Percentiles rank a stretch among this genome's conserved stretches.
Evolutionary conservation across 2,113 vertebrate species (phyloP).

Genomic region (Mastomys natalensis): DNA sequence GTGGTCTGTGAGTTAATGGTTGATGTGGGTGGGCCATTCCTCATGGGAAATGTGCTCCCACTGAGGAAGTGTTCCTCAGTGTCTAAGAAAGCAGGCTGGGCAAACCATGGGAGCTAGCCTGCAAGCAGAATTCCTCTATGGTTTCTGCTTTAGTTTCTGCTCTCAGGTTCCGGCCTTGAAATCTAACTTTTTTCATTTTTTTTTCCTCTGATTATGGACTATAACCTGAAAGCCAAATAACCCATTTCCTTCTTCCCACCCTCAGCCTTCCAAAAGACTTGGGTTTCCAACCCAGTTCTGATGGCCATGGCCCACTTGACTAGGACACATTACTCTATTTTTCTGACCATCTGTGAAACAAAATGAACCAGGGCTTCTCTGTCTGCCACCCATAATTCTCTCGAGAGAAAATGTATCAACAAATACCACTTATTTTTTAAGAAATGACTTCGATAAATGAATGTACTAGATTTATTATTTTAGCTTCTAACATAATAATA

Average conservation of each 20-base stretch:
- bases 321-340: constrained; percentile 26
- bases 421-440: constrained; percentile 3
- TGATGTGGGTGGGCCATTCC: background rate
- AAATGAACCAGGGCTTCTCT: background rate
- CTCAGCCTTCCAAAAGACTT: background rate
- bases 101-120: background rate
- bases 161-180: background rate
- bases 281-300: background rate
- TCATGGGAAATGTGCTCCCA: background rate
- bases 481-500: background rate
- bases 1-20: background rate
- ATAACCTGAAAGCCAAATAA: background rate
- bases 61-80: background rate
- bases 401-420: background rate
- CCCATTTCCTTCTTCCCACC: background rate
- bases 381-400: background rate
- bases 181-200: background rate
- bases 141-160: background rate
- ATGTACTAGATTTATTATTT: constrained; percentile 11
- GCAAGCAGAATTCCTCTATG: background rate
- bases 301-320: background rate
- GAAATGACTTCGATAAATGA: constrained; percentile 26
- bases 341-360: background rate
- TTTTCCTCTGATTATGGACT: background rate
- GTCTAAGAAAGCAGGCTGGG: background rate